Evolutionary conservation across 2,888 invertebrate genomes (phyloP).

Genomic region (Parnassius mnemosyne): DNA sequence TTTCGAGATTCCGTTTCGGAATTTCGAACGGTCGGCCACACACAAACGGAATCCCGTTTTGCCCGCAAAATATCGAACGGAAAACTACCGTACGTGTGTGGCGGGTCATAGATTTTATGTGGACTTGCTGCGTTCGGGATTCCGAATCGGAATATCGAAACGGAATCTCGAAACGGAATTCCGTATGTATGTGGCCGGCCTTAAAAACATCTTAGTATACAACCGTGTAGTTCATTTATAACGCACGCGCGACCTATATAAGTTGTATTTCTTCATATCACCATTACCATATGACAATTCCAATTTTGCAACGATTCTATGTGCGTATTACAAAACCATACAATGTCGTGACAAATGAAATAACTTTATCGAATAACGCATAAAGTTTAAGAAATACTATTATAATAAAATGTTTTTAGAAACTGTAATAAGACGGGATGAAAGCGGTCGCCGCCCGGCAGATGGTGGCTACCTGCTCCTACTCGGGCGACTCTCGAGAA

Average conservation of each 20-base stretch:
- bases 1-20: too few species aligned
- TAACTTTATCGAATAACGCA: conserved; percentile 67
- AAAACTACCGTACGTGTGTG: too few species aligned
- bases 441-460: conserved; percentile 74
- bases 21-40: too few species aligned
- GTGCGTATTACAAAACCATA: conserved; percentile 67
- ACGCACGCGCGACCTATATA: conserved; percentile 55
- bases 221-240: conserved; percentile 47
- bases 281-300: conserved; percentile 68
- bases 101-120: too few species aligned
- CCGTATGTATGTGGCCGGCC: too few species aligned
- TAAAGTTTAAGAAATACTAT: conserved; percentile 72
- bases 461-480: conserved; percentile 69
- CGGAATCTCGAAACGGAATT: too few species aligned
- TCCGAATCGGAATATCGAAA: too few species aligned
- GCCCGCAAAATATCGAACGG: too few species aligned
- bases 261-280: conserved; percentile 56
- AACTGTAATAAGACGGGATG: conserved; percentile 71
- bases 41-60: too few species aligned
- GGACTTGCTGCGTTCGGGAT: too few species aligned
- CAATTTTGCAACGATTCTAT: conserved; percentile 72
- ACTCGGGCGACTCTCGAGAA: conserved; percentile 44
- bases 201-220: too few species aligned
- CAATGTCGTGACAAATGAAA: conserved; percentile 70
- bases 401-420: conserved; percentile 76